Conservation (phyloP, 2,888 invertebrate species). For the Euspilapteryx auroguttella region DNA sequence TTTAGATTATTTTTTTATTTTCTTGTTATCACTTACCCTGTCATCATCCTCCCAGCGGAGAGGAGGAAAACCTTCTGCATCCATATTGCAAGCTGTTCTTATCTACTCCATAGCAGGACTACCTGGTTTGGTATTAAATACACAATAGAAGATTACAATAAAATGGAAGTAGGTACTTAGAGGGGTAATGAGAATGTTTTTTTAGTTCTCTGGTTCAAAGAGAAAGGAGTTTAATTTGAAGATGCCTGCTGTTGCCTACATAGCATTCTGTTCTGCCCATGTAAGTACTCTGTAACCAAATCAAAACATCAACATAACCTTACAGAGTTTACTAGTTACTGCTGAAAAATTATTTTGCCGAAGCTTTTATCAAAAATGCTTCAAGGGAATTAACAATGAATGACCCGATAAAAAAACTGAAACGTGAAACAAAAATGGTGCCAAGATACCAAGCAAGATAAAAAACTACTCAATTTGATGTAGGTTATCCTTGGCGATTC, state of each 20-base stretch:
- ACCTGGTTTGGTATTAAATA: too few relatives aligned
- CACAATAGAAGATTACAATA: too few relatives aligned
- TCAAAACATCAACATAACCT: conserved; percentile 62
- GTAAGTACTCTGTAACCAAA: conserved; percentile 18
- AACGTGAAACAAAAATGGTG: conserved; percentile 51
- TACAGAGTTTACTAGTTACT: background rate
- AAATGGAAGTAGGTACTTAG: too few relatives aligned
- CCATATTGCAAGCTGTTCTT: conserved; percentile 10
- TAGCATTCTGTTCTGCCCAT: too few relatives aligned
- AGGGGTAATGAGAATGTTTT: too few relatives aligned
- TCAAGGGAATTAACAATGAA: conserved; percentile 8
- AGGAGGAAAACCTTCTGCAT: conserved; percentile 34
- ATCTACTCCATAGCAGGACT: conserved; percentile 27
- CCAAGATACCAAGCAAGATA: too few relatives aligned
- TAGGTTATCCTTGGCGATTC: conserved; percentile 55
- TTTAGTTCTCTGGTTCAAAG: too few relatives aligned
- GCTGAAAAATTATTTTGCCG: conserved; percentile 2
- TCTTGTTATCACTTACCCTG: conserved; percentile 39
- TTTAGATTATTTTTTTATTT: too few relatives aligned
- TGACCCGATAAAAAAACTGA: conserved; percentile 21
- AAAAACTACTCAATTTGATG: too few relatives aligned
- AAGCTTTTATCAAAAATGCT: too few relatives aligned
- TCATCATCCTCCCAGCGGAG: conserved; percentile 50
- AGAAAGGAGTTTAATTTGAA: too few relatives aligned
- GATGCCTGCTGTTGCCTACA: too few relatives aligned